Evolutionary conservation across 2,113 vertebrate species (phyloP).

Genomic region (Barbus barbus): DNA sequence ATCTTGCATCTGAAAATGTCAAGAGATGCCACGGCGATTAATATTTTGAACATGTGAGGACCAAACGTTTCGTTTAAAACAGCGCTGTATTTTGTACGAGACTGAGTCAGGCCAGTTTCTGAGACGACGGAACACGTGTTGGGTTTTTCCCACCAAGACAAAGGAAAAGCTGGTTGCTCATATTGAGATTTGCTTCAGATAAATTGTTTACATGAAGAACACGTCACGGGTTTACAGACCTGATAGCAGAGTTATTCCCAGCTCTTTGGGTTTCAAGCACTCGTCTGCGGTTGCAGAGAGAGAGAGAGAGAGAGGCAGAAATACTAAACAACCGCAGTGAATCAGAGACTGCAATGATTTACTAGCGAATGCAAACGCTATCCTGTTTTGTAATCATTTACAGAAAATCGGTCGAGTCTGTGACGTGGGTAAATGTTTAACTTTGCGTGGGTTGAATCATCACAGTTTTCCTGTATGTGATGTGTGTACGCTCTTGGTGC

Average conservation of each 20-base stretch:
- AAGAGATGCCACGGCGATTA: slow-evolving; percentile 49
- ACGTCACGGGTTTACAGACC: neutral
- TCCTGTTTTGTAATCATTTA: slow-evolving; percentile 34
- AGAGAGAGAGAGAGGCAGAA: slow-evolving; percentile 8
- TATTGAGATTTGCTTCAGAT: slow-evolving; percentile 31
- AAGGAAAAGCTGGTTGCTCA: slow-evolving; percentile 22
- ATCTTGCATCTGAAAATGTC: slow-evolving; percentile 31
- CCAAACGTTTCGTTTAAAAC: slow-evolving; percentile 32
- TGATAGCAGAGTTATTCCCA: slow-evolving; percentile 4
- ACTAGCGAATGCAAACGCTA: neutral
- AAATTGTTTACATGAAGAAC: slow-evolving; percentile 35
- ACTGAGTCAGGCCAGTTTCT: neutral
- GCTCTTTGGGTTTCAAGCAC: slow-evolving; percentile 18
- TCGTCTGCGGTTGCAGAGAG: neutral
- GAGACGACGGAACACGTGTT: neutral
- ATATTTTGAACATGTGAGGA: slow-evolving; percentile 36
- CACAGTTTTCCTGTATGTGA: slow-evolving; percentile 40
- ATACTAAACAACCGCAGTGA: slow-evolving; percentile 1
- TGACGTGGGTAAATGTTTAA: slow-evolving; percentile 28
- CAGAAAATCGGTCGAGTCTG: slow-evolving; percentile 30
- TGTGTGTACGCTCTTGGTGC: slow-evolving; percentile 22
- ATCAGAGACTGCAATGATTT: slow-evolving; percentile 31
- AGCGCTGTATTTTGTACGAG: slow-evolving; percentile 53
- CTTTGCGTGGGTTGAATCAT: slow-evolving; percentile 32
- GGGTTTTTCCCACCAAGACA: neutral